Evolutionary conservation across 2,888 invertebrate species (phyloP).

Genomic region (Erpobdella octoculata): DNA sequence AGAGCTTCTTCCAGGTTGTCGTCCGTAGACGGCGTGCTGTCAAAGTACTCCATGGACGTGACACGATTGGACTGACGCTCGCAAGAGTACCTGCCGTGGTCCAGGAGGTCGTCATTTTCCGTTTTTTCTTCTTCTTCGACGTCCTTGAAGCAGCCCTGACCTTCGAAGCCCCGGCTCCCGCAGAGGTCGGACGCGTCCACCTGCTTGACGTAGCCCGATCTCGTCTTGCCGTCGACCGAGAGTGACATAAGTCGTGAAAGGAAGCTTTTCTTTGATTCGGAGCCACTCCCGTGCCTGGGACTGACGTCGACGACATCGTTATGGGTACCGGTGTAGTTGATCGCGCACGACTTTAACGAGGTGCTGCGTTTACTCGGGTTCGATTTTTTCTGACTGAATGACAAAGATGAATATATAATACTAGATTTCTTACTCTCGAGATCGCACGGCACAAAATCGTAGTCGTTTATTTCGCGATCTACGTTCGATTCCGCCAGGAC

Average conservation of each 20-base stretch:
- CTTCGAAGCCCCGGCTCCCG: neutral
- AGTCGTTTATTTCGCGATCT: too few relatives aligned
- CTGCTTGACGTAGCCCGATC: neutral
- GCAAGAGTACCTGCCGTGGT: constrained; percentile 7
- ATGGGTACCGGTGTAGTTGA: neutral
- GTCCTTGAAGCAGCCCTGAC: neutral
- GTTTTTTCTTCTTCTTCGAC: neutral
- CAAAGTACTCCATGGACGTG: constrained; percentile 9
- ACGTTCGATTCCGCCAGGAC: neutral
- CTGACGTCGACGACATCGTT: neutral
- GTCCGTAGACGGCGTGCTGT: neutral
- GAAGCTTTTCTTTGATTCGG: neutral
- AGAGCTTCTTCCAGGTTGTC: constrained; percentile 6
- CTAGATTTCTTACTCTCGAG: too few relatives aligned
- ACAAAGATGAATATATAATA: too few relatives aligned
- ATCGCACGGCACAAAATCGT: too few relatives aligned
- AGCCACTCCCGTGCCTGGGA: neutral
- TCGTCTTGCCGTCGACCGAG: neutral
- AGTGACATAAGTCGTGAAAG: neutral
- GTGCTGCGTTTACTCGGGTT: neutral
- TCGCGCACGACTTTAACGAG: neutral
- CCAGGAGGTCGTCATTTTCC: neutral
- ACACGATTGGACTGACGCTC: neutral
- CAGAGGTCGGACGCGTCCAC: neutral
- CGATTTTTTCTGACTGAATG: neutral